Conservation (phyloP, 2,113 vertebrate genomes). For the Morone chrysops region DNA sequence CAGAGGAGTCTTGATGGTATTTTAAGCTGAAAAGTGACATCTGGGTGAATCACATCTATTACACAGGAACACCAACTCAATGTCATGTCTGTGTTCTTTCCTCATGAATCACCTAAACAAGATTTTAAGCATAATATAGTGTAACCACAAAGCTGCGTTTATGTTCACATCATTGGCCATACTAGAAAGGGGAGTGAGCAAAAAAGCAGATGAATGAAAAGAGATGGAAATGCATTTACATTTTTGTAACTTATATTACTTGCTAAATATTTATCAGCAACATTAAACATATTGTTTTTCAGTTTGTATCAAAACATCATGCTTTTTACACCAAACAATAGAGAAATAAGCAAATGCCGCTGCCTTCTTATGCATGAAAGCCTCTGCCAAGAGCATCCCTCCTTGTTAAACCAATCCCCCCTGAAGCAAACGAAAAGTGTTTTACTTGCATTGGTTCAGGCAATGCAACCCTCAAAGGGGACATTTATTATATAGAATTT, state of each 20-base stretch:
- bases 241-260: background rate
- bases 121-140: background rate
- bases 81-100: conserved; percentile 10
- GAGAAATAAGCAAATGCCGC: background rate
- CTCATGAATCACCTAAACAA: conserved; percentile 9
- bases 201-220: conserved; percentile 3
- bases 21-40: conserved; percentile 39
- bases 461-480: conserved; percentile 40
- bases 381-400: conserved; percentile 18
- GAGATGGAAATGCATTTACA: background rate
- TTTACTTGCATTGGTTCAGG: conserved; percentile 49
- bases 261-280: background rate
- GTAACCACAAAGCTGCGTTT: background rate
- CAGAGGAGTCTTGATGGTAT: conserved; percentile 12
- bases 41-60: conserved; percentile 54
- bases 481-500: conserved; percentile 59
- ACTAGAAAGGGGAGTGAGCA: background rate
- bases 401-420: conserved; percentile 54
- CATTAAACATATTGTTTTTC: conserved; percentile 2
- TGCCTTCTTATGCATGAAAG: conserved; percentile 25
- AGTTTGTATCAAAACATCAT: background rate
- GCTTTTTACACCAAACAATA: conserved; percentile 6
- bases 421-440: conserved; percentile 44
- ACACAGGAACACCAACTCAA: conserved; percentile 28
- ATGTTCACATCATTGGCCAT: background rate